Evolutionary conservation across 64 coral and sea anemone species (phyloP).

Genomic region (Dendrophyllia cribrosa): DNA sequence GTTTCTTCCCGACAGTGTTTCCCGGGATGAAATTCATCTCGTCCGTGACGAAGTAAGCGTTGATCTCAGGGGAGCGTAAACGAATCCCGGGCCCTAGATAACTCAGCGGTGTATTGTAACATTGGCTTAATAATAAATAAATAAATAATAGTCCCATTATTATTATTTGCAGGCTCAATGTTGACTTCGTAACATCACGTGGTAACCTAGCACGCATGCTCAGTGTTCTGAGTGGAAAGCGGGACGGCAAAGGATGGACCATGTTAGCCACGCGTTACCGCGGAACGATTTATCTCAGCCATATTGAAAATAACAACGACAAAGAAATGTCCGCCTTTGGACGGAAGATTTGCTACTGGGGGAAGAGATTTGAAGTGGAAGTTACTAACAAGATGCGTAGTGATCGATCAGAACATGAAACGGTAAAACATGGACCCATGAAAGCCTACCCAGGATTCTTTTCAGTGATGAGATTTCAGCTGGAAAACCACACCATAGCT

Average conservation of each 20-base stretch:
- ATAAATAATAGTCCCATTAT: neutral
- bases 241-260: constrained; percentile 25
- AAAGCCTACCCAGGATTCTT: constrained; percentile 50
- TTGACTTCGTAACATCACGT: constrained; percentile 45
- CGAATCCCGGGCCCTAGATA: too few species aligned
- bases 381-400: neutral
- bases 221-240: neutral
- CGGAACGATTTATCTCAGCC: constrained; percentile 25
- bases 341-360: constrained; percentile 27
- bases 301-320: neutral
- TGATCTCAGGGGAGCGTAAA: too few species aligned
- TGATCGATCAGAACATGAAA: neutral
- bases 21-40: too few species aligned
- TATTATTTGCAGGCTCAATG: constrained; percentile 6
- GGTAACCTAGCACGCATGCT: constrained; percentile 35
- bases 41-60: too few species aligned
- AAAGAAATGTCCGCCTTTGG: neutral
- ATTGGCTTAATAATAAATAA: too few species aligned
- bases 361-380: constrained; percentile 44
- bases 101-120: too few species aligned
- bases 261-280: constrained; percentile 12
- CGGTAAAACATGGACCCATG: neutral
- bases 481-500: constrained; percentile 31
- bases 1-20: too few species aligned
- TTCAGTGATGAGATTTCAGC: constrained; percentile 30